Evolutionary conservation across 37 sponge, comb jelly and placozoan species (phyloP).

Genomic region (Beroe forskalii): DNA sequence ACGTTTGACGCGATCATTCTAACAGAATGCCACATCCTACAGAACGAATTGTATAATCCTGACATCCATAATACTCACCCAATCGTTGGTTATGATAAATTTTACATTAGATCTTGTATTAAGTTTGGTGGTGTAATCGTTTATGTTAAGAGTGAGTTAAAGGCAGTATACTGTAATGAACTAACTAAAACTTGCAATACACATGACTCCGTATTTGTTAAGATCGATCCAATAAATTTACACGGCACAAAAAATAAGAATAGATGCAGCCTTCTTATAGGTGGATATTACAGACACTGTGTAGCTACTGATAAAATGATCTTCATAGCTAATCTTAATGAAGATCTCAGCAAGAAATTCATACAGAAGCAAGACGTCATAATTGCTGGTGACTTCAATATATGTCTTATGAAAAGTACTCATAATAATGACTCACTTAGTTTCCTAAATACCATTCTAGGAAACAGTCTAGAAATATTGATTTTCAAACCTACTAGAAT

Average conservation of each 20-base stretch:
- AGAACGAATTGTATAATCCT: background rate
- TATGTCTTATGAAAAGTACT: conserved; percentile 13
- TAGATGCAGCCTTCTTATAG: background rate
- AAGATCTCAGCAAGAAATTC: background rate
- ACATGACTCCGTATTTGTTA: background rate
- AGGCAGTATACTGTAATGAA: background rate
- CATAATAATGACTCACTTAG: background rate
- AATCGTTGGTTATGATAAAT: background rate
- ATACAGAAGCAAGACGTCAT: background rate
- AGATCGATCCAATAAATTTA: background rate
- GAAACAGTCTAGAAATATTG: background rate
- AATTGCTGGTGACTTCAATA: background rate
- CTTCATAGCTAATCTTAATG: background rate
- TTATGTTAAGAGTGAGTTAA: background rate
- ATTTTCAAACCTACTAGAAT: conserved; percentile 26
- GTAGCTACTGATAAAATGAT: background rate
- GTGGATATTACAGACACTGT: conserved; percentile 4
- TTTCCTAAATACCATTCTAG: conserved; percentile 4
- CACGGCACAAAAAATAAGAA: too few relatives aligned
- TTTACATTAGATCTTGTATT: background rate
- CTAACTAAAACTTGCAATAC: background rate
- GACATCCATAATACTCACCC: background rate
- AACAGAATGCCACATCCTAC: background rate
- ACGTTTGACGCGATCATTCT: background rate
- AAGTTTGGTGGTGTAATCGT: background rate